Conservation (phyloP, 1,140 invertebrate species). For the Calephelis virginiensis region DNA sequence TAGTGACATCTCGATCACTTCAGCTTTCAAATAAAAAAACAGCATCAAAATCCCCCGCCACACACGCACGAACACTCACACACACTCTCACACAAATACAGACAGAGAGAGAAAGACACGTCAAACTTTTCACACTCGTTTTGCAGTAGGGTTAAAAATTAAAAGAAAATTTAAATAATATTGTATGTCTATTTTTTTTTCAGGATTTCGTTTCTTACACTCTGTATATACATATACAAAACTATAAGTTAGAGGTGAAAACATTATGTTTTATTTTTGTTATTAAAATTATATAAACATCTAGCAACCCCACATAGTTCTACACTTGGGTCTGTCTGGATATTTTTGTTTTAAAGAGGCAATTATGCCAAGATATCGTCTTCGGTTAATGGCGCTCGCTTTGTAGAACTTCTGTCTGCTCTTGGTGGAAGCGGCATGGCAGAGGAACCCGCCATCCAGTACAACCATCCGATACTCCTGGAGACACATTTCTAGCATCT, state of each 20-base stretch:
- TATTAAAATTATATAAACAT: constrained; percentile 11
- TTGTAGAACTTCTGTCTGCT: constrained; percentile 67
- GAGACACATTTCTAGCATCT: constrained; percentile 91
- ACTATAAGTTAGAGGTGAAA: not conserved
- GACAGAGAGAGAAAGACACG: no score
- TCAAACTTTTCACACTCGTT: no score
- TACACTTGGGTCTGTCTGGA: constrained; percentile 79
- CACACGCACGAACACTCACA: no score
- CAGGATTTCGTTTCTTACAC: no score
- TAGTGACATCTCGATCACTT: no score
- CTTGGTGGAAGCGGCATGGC: constrained; percentile 83
- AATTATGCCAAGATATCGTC: constrained; percentile 82
- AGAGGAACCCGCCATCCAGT: constrained; percentile 88
- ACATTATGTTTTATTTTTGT: not conserved
- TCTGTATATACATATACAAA: not conserved
- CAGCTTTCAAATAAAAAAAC: no score
- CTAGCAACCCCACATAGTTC: constrained; percentile 61
- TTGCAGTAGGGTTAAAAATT: no score
- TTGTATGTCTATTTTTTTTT: no score
- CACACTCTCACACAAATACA: no score
- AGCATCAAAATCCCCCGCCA: no score
- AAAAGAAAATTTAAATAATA: no score
- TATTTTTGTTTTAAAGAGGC: constrained; percentile 80
- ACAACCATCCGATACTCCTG: constrained; percentile 87
- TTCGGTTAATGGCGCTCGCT: constrained; percentile 81